Base-by-base conservation (phyloP, 2,888 invertebrate genomes). In the Eupithecia vulgata region DNA sequence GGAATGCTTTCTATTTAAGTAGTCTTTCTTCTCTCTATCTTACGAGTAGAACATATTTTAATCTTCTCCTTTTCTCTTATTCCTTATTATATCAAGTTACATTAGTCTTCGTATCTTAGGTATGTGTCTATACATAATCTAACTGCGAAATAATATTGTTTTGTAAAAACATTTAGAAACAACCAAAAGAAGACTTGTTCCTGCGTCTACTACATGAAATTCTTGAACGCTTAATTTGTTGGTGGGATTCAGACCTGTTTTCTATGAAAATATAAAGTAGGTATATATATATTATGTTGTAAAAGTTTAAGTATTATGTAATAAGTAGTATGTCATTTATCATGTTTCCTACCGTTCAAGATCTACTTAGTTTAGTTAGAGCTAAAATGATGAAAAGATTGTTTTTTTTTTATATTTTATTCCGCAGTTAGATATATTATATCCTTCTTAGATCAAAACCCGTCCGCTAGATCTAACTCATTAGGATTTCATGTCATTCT, bases 401-500 rank as follows among this genome's bases (percentile, higher is more conserved):
- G 57, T 25, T 52, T 52, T 8, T 12, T 52, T 21, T 52, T 21
- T 21, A 15, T 8, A 65, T 65, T 10, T 62, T 64, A 40, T 65
- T 83, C 78, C 86, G 87, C 88, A 88, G 87, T 84, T 82, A 83
- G 76, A 80, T 77, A n/a, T n/a, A n/a, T n/a, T n/a, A n/a, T n/a
- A 81, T 81, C 76, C 82, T 78, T 71, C 77, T 81, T 90, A 88
- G 87, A 85, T 91, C 89, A 86, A 84, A 82, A 87, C 92, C 92
- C 92, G 92, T 93, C 92, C 92, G 90, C 84, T 91, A 92, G 89
- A 61, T 77, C 85, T 78, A 77, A 78, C 77, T 75, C 68, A 69
- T 73, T 79, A 79, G 66, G 66, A 73, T 73, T 30, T 72, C 76
- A 70, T 45, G 12, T 69, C 67, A 67, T 52, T 25, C 8, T 17